Percentiles rank a stretch among this genome's conserved stretches.
Evolutionary conservation across 37 sponge, comb jelly and placozoan genomes (phyloP).

Genomic region (Cliona cf. orientalis): DNA sequence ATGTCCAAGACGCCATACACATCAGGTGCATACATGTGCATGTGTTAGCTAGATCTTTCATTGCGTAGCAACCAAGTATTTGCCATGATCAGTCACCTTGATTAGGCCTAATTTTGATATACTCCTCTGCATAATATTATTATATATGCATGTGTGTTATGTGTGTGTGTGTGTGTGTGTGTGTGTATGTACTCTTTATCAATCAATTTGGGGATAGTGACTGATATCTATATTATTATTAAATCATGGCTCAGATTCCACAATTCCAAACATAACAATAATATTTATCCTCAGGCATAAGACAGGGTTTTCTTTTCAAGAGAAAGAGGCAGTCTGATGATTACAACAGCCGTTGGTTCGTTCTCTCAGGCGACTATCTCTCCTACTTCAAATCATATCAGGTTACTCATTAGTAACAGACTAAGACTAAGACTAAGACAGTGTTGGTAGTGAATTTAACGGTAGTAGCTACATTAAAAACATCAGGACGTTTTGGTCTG

Average conservation of each 20-base stretch:
- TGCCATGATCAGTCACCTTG: no score
- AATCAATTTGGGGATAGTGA: neutral
- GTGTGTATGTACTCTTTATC: neutral
- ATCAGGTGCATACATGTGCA: constrained; percentile 14
- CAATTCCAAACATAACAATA: neutral
- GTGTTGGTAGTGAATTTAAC: no score
- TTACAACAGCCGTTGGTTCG: constrained; percentile 62
- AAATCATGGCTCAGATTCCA: neutral
- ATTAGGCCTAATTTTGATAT: no score
- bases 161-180: neutral
- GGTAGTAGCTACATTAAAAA: no score
- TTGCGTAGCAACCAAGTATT: no score
- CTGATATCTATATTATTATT: neutral
- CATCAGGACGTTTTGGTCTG: no score
- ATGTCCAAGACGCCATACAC: constrained; percentile 36
- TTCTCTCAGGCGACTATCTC: constrained; percentile 30
- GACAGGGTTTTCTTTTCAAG: constrained; percentile 57
- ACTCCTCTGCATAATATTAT: neutral
- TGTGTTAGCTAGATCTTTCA: neutral
- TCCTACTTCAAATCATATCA: constrained; percentile 23
- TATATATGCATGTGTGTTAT: neutral
- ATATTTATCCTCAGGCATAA: constrained; percentile 18
- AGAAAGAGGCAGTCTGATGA: constrained; percentile 63
- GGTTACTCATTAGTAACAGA: neutral
- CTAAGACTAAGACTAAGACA: no score